These are phyloP conservation scores for Corythornis vintsioides DNA, from an alignment of 2,113 vertebrate species.

Conservation along the genomic window DNA sequence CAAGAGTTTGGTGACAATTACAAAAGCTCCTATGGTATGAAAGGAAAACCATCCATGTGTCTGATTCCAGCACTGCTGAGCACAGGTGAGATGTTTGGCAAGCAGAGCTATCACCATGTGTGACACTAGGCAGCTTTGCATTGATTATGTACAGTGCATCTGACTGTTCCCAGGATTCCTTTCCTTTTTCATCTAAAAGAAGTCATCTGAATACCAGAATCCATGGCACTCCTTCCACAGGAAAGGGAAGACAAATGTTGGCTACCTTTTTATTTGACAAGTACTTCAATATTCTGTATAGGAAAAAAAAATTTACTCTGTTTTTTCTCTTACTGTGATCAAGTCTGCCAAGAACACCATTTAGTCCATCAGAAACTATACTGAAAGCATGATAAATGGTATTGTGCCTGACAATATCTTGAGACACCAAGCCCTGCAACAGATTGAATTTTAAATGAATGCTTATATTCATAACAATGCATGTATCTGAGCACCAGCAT, in stretches of 20 bases:
- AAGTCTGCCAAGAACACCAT: not conserved
- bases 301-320: not conserved
- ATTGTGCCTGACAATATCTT: not conserved
- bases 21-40: not conserved
- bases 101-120: not conserved
- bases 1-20: not conserved
- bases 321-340: not conserved
- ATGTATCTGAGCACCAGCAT: not conserved
- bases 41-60: not conserved
- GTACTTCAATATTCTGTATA: not conserved
- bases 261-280: not conserved
- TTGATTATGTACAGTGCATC: not conserved
- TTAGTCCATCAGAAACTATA: not conserved
- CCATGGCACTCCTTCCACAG: not conserved
- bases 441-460: constrained; percentile 13
- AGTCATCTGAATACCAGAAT: not conserved
- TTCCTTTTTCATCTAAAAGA: not conserved
- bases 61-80: not conserved
- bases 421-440: not conserved
- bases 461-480: not conserved
- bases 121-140: not conserved
- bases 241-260: constrained; percentile 23
- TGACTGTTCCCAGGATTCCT: not conserved
- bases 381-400: not conserved
- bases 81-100: not conserved